Percentiles rank a stretch among this genome's conserved stretches.
Evolutionary conservation across 2,797 vertebrate genomes (phyloP).

Genomic region (Siniperca undulata): DNA sequence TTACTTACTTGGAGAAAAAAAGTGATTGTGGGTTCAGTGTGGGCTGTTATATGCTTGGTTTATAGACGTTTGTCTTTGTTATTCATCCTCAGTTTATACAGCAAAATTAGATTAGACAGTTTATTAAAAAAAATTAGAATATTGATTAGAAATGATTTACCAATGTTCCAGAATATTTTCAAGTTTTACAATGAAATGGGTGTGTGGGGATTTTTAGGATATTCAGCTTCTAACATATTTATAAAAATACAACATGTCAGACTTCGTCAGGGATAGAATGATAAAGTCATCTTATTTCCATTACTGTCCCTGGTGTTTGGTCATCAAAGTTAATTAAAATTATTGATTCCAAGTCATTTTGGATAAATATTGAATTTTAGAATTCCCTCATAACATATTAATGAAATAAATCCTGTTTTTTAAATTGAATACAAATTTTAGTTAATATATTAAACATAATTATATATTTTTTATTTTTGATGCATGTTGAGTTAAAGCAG

Average conservation of each 20-base stretch:
- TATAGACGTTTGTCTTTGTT: conserved; percentile 17
- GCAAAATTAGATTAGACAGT: too few relatives aligned
- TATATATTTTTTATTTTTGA: background rate
- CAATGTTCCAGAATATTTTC: background rate
- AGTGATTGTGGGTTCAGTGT: conserved; percentile 7
- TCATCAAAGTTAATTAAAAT: background rate
- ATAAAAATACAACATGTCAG: background rate
- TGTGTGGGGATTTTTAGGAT: background rate
- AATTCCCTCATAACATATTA: background rate
- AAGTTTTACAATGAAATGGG: background rate
- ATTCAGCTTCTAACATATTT: background rate
- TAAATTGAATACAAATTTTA: background rate
- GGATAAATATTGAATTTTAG: conserved; percentile 18
- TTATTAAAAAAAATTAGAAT: too few relatives aligned
- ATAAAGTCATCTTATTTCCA: background rate
- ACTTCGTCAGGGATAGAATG: background rate
- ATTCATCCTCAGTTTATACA: background rate
- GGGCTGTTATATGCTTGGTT: conserved; percentile 1
- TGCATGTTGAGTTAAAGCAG: background rate
- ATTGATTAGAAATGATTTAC: background rate
- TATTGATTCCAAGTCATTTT: background rate
- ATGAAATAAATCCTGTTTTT: background rate
- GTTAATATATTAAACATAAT: background rate
- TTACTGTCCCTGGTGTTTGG: background rate
- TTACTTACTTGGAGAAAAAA: background rate